Conservation (phyloP, 2,888 invertebrate genomes). For the Diarsia brunnea region DNA sequence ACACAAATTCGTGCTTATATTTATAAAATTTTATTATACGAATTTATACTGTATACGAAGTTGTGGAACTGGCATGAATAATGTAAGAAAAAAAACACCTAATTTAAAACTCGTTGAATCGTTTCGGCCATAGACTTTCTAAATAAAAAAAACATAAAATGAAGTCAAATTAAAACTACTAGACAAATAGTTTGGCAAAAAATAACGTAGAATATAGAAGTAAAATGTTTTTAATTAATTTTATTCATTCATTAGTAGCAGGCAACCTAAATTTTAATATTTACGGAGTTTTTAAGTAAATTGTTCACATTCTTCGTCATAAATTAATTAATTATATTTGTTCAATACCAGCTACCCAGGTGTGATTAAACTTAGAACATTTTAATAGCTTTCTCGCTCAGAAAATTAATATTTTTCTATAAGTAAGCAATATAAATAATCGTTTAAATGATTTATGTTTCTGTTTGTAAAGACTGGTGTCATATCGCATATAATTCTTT, state of each 20-base stretch:
- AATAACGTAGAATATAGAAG: background rate
- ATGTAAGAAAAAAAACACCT: background rate
- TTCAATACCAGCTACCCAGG: background rate
- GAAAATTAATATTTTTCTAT: slow-evolving; percentile 39
- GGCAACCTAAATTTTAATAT: slow-evolving; percentile 5
- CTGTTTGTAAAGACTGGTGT: slow-evolving; percentile 52
- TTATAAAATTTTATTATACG: no score
- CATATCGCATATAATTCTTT: slow-evolving; percentile 46
- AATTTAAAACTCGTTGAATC: background rate
- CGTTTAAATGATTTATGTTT: slow-evolving; percentile 57
- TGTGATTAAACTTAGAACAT: slow-evolving; percentile 1
- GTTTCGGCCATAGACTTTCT: background rate
- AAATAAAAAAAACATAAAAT: background rate
- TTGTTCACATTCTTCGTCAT: slow-evolving; percentile 2
- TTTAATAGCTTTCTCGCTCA: slow-evolving; percentile 20
- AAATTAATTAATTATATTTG: background rate
- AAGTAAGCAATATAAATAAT: slow-evolving; percentile 20
- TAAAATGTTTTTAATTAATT: background rate
- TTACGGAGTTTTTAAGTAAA: slow-evolving; percentile 2
- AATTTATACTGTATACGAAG: no score
- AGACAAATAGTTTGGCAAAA: background rate
- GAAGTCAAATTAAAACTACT: background rate
- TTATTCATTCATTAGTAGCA: slow-evolving; percentile 3
- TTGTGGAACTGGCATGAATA: background rate
- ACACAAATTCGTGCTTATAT: no score